phyloP scores from a whole-genome alignment of 2,888 invertebrate genomes.

The Rhyacophila evoluta region DNA sequence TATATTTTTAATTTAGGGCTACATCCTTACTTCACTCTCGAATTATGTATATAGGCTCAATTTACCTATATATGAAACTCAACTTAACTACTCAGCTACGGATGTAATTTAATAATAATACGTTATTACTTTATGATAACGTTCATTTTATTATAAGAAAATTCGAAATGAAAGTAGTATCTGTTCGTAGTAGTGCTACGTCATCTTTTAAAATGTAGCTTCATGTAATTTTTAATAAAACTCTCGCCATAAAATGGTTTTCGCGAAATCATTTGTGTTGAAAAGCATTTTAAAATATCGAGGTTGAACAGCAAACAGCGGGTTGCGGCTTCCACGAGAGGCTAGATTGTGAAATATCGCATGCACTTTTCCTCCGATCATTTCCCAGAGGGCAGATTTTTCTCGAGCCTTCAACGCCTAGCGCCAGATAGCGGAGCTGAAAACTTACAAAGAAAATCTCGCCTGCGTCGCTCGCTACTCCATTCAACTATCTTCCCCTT shows the following conservation, averaged over 20 bases:
- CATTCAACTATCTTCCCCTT: not conserved
- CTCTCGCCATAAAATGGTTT: not conserved
- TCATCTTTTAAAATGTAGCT: not conserved
- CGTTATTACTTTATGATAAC: too few species aligned
- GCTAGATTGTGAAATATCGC: slow-evolving; percentile 17
- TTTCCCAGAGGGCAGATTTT: slow-evolving; percentile 12
- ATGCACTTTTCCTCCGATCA: slow-evolving; percentile 22
- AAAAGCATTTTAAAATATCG: slow-evolving; percentile 14
- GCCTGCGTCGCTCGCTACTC: not conserved
- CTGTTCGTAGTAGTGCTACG: too few species aligned
- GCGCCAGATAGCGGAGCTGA: not conserved
- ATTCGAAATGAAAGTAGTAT: too few species aligned
- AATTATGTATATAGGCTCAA: too few species aligned
- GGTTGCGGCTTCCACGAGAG: not conserved
- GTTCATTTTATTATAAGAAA: too few species aligned
- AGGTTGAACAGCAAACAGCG: not conserved
- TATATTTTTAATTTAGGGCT: too few species aligned
- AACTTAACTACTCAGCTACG: too few species aligned
- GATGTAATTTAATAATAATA: too few species aligned
- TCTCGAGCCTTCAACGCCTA: not conserved
- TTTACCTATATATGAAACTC: too few species aligned
- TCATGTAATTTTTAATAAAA: not conserved
- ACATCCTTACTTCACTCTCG: too few species aligned
- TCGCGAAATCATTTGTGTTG: not conserved
- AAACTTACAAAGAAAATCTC: not conserved